Evolutionary conservation across 2,113 vertebrate species (phyloP).

Genomic region (Ptilonorhynchus violaceus): DNA sequence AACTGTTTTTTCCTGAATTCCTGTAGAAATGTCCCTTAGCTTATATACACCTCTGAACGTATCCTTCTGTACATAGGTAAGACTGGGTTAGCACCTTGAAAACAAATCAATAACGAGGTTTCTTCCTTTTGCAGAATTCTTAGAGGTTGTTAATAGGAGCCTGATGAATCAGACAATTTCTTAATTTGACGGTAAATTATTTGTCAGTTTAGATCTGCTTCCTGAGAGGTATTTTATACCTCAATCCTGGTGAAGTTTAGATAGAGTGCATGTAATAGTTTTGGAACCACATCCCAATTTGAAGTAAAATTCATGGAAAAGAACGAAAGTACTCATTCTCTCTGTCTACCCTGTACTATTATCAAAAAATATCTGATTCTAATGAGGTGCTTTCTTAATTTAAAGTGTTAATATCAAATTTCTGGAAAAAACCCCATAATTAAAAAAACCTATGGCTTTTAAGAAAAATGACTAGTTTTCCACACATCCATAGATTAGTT

Average conservation of each 20-base stretch:
- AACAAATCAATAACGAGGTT: rapidly evolving
- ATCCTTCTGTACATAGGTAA: neutral
- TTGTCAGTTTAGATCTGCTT: neutral
- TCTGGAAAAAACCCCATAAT: neutral
- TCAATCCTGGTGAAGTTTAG: neutral
- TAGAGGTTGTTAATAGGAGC: neutral
- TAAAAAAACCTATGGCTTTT: neutral
- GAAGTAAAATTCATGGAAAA: neutral
- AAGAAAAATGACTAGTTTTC: neutral
- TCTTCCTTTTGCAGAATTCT: neutral
- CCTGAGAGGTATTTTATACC: neutral
- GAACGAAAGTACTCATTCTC: neutral
- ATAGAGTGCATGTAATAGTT: neutral
- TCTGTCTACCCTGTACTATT: neutral
- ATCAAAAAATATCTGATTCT: neutral
- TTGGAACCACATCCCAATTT: neutral
- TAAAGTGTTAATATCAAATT: neutral
- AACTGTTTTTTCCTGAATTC: neutral
- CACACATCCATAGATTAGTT: neutral
- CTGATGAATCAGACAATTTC: neutral
- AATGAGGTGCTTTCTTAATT: neutral
- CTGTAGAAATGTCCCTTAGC: neutral
- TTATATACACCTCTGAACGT: neutral
- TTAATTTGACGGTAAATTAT: neutral
- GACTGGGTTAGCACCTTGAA: neutral